Conservation (phyloP, 2,113 vertebrate genomes). For the Rhea pennata region DNA sequence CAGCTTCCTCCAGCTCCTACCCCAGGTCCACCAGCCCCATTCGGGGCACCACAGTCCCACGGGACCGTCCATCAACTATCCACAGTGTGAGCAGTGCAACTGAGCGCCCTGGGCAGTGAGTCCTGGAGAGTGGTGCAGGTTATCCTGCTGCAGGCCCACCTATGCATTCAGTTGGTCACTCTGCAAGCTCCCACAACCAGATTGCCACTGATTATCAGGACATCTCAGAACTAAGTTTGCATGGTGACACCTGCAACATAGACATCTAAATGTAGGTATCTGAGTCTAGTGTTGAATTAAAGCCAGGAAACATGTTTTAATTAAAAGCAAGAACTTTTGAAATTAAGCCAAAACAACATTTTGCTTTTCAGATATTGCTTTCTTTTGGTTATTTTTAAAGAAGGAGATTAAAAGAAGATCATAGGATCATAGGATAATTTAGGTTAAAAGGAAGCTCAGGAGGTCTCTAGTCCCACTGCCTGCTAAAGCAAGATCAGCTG, state of each 20-base stretch:
- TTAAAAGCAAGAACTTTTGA: neutral
- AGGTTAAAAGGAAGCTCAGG: neutral
- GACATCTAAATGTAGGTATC: neutral
- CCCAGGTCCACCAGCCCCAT: neutral
- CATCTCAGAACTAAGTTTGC: neutral
- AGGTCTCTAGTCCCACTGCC: neutral
- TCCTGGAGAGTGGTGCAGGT: neutral
- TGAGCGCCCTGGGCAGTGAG: neutral
- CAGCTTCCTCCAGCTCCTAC: neutral
- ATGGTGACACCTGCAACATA: neutral
- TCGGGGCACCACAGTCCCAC: neutral
- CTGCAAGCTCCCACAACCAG: rapidly evolving
- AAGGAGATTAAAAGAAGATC: neutral
- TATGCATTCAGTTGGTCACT: rapidly evolving
- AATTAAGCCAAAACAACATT: neutral
- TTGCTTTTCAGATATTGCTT: neutral
- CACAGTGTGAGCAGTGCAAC: neutral
- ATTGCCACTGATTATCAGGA: rapidly evolving
- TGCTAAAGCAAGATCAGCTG: neutral
- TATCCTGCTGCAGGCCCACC: neutral
- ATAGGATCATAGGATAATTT: neutral
- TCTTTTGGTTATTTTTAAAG: neutral
- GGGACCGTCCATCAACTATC: neutral
- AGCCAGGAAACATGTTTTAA: neutral
- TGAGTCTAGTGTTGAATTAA: neutral